Conservation (phyloP, 2,888 invertebrate genomes). For the Acanthosepion pharaonis region DNA sequence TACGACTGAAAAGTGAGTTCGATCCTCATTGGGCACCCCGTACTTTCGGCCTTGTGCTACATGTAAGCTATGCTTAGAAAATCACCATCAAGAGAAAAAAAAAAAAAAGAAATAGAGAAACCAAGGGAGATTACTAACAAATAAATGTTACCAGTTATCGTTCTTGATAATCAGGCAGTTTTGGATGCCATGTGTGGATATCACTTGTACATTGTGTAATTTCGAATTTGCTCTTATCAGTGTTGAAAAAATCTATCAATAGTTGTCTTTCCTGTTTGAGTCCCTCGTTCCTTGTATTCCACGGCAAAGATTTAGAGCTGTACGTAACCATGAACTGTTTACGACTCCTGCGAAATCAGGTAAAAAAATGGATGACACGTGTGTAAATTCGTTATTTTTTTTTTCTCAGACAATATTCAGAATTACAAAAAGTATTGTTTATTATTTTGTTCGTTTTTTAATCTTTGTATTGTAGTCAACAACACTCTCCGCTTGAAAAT, state of each 20-base stretch:
- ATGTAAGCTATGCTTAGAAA: no score
- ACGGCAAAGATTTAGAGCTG: neutral
- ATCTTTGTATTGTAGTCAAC: neutral
- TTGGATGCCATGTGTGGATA: neutral
- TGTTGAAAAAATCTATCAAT: neutral
- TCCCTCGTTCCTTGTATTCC: neutral
- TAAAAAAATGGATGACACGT: neutral
- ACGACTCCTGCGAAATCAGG: neutral
- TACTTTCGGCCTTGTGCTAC: no score
- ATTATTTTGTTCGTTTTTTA: neutral
- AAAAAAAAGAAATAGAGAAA: neutral
- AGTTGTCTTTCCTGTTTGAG: neutral
- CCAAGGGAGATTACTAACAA: neutral
- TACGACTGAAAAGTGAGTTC: no score
- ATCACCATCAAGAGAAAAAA: neutral
- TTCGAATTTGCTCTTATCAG: no score
- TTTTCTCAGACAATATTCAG: neutral
- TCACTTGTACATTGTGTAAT: no score
- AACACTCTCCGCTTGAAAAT: neutral
- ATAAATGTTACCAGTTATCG: neutral
- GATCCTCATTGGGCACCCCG: no score
- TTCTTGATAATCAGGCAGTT: neutral
- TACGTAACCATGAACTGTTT: neutral
- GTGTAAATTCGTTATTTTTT: neutral
- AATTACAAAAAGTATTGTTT: neutral